Evolutionary conservation across 2,797 vertebrate species (phyloP).

Genomic region (Coreius guichenoti): DNA sequence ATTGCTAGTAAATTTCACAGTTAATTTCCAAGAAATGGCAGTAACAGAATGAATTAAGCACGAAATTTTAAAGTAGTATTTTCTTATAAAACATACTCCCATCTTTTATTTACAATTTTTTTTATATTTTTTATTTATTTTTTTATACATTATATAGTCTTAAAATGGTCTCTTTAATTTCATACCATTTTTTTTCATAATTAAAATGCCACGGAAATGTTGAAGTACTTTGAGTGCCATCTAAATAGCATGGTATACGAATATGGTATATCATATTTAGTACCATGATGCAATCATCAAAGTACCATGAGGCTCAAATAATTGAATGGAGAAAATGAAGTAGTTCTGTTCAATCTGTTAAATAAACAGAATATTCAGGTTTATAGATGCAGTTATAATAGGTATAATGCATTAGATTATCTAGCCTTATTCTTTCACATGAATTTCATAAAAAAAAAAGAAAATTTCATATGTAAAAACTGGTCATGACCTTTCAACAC

Average conservation of each 20-base stretch:
- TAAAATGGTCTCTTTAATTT: too few species aligned
- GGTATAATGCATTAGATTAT: background rate
- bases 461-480: background rate
- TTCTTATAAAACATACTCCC: too few species aligned
- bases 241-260: background rate
- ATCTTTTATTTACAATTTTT: too few species aligned
- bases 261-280: background rate
- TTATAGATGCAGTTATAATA: background rate
- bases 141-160: background rate
- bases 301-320: background rate
- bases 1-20: background rate
- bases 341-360: background rate
- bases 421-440: background rate
- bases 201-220: background rate
- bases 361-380: background rate
- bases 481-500: slow-evolving; percentile 4
- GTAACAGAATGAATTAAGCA: too few species aligned
- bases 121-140: too few species aligned
- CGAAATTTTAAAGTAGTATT: too few species aligned
- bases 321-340: background rate
- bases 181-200: background rate
- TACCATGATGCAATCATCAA: background rate
- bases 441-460: background rate
- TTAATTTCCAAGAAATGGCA: background rate
- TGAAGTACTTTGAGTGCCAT: background rate